Evolutionary conservation across 2,888 invertebrate species (phyloP), one percentile per base, ranked within the genome.

Genomic region (Portevinia maculata): DNA sequence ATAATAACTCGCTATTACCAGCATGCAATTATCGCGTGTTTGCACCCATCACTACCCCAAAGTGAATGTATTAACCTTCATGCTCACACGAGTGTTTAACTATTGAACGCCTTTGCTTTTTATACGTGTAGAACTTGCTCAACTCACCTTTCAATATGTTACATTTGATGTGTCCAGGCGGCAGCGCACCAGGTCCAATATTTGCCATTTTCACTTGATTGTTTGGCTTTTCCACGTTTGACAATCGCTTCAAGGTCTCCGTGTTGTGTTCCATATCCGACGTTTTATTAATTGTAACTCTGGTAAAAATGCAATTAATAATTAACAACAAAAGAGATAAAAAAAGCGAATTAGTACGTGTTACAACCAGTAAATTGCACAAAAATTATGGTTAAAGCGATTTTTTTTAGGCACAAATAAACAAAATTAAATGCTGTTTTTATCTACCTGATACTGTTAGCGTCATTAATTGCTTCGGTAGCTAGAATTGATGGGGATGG

Each of bases 141-240:
- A 15, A 91, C 86, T 93, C 93, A 91, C 96, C 96, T 93, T 98
- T 98, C 65, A 98, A 92, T 89, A 98, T 98, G 91, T 96, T 98
- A 91, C 98, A 98, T 91, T 98, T 98, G 83, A 98, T 93, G 88
- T 97, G 96, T 85, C 97, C 97, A 7, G 96, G 96, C 50, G 97
- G 97, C 75, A 98, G 93, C 19, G 96, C 94, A 0, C 91, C 88
- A 24, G 92, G 93, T 37, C 93, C 93, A 46, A 93, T 91, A 85
- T 94, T 92, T 85, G 94, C 93, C 88, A 94, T 92, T 88, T 94
- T 94, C 48, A 93, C 91, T 89, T 93, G 93, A 90, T 95, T 95
- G 88, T 95, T 95, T 70, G 94, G 94, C 86, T 94, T 91, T 88
- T 94, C 93, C 84, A 92, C 92, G 34, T 92, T 92, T 85, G 94